Evolutionary conservation across 2,888 invertebrate species (phyloP).

Genomic region (Amaurobius ferox): DNA sequence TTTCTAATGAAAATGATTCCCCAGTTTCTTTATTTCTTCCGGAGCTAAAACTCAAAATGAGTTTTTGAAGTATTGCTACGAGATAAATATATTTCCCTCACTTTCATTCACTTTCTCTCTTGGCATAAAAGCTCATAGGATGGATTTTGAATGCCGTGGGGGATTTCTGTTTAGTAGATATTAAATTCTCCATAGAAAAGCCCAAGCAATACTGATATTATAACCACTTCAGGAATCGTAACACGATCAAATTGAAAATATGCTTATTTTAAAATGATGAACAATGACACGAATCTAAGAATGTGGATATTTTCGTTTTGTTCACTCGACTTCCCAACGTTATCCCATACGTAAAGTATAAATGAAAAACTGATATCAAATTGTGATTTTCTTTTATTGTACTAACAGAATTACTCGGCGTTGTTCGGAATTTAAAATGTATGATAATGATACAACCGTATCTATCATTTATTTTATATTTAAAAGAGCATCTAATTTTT

Average conservation of each 20-base stretch:
- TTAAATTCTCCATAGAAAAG: not conserved
- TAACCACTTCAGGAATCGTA: not conserved
- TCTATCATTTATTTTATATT: too few species aligned
- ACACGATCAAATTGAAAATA: not conserved
- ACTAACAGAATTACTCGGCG: too few species aligned
- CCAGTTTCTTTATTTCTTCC: not conserved
- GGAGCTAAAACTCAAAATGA: not conserved
- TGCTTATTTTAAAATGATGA: not conserved
- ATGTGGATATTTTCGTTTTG: too few species aligned
- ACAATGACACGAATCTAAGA: too few species aligned
- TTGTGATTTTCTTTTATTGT: too few species aligned
- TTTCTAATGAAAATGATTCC: conserved; percentile 14
- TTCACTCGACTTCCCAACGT: too few species aligned
- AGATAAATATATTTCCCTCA: not conserved
- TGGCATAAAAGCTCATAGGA: not conserved
- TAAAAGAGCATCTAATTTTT: too few species aligned
- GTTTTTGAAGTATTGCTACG: conserved; percentile 8
- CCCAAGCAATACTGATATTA: not conserved
- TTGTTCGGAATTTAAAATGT: too few species aligned
- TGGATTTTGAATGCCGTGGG: not conserved
- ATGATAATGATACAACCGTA: too few species aligned
- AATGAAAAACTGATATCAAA: too few species aligned
- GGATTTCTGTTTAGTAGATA: not conserved
- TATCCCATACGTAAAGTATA: too few species aligned
- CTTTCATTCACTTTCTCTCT: not conserved